Evolutionary conservation across 1,140 invertebrate species (phyloP), one percentile per base, ranked within the genome.

Genomic region (Aethina tumida): DNA sequence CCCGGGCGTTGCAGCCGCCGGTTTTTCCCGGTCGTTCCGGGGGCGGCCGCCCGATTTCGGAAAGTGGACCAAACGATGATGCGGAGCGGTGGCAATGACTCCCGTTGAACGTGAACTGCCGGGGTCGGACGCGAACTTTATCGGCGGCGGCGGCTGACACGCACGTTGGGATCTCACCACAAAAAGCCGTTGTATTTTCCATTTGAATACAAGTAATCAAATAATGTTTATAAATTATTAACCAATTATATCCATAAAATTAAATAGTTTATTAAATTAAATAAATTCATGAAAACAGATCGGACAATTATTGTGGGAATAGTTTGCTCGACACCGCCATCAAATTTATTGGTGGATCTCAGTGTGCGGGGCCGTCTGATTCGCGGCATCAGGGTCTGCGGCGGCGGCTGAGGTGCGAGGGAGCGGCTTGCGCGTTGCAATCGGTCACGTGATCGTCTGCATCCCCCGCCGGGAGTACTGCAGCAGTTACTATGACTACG

Each of bases 81-180:
- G 28, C 8, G 18, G 6, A 35, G 45, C 44, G 50, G 49, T 53
- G 53, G 53, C 53, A 55, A 55, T 55, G 53, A 55, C 53, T 52
- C 50, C 47, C 52, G 52, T 55, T 46, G 52, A 53, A 52, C 50
- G 40, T 52, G 47, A 50, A 55, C 52, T 55, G 41, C 49, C 52
- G 50, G 45, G 49, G 52, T 52, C 52, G 49, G 47, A 49, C 45
- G 49, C 47, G 40, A 41, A 29, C 38, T 47, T 41, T 43, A 33
- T n/a, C 13, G 28, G 14, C 28, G 28, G 5, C 27, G 40, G n/a
- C 16, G 19, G 7, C 35, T n/a, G n/a, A n/a, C n/a, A n/a, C n/a
- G n/a, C n/a, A n/a, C n/a, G n/a, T n/a, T n/a, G n/a, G n/a, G n/a
- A n/a, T n/a, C n/a, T n/a, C n/a, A n/a, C n/a, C n/a, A n/a, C n/a